Base-by-base conservation (phyloP, 2,888 invertebrate genomes). In the Diarsia rubi region DNA sequence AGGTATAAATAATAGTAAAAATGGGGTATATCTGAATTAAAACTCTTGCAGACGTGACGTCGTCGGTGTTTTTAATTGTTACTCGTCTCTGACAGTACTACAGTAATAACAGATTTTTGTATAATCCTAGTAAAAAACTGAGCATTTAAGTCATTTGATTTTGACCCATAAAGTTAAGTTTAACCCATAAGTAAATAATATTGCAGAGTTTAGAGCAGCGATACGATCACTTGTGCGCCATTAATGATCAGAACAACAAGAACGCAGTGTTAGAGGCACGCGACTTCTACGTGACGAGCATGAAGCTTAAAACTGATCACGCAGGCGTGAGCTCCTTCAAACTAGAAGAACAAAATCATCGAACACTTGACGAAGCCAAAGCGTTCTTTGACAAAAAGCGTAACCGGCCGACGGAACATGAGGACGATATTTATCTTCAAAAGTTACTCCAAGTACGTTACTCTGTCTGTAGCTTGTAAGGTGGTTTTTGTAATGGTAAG, bases 321-420 rank as follows among this genome's bases (percentile, higher is more conserved):
- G 27, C 44, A 4, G 84, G 84, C 60, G 42, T 84, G 2, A 81
- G 74, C 60, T 72, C 54, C 14, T 62, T 75, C 2, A 68, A 75
- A 16, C 83, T 89, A 66, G 84, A 81, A 66, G 57, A 69, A 9
- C 75, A 76, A 31, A 89, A 88, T 47, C 31, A 71, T 5, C 59
- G 11, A 3, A 85, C 88, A 8, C 11, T 79, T 9, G 59, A 78
- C 0, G 68, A 68, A 0, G 89, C 89, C 0, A n/a, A 64, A 14
- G 65, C 44, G 0, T 45, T 66, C 21, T 85, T 89, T 45, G 66
- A 75, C 24, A 62, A 72, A 12, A 78, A 65, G 27, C 81, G 86
- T 47, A 83, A 73, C 44, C 54, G 71, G 11, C 12, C 64, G 12
- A 74, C 85, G 14, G 27, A 73, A 27, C 71, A 76, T 5, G 66